Conservation (phyloP, 2,888 invertebrate genomes). For the Nomada ferruginata region DNA sequence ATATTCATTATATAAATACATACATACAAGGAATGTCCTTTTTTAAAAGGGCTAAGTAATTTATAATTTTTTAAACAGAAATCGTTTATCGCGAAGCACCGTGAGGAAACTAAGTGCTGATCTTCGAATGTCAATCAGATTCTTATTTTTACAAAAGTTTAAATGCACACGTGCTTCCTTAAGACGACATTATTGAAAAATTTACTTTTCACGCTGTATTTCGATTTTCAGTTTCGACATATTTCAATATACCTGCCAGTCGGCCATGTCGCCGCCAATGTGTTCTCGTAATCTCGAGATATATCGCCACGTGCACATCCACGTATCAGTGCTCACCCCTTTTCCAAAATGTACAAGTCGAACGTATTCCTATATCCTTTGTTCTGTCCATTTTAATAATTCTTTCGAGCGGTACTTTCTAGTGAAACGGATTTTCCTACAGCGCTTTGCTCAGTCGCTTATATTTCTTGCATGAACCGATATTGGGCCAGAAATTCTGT, state of each 20-base stretch:
- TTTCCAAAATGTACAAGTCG: slow-evolving; percentile 51
- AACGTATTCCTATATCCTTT: slow-evolving; percentile 47
- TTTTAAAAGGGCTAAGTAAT: too few species aligned
- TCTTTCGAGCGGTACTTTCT: slow-evolving; percentile 29
- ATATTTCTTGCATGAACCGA: slow-evolving; percentile 3
- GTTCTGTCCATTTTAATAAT: slow-evolving; percentile 68
- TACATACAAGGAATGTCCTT: too few species aligned
- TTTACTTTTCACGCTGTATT: slow-evolving; percentile 49
- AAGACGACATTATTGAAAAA: slow-evolving; percentile 66
- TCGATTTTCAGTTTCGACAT: slow-evolving; percentile 54
- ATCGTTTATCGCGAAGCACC: too few species aligned
- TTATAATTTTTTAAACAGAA: too few species aligned
- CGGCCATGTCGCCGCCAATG: slow-evolving; percentile 62
- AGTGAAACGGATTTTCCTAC: slow-evolving; percentile 10
- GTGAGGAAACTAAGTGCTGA: not conserved
- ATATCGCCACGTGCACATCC: slow-evolving; percentile 61
- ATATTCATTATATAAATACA: too few species aligned
- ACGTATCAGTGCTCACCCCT: slow-evolving; percentile 43
- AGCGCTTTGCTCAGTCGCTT: not conserved
- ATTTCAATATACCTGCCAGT: slow-evolving; percentile 68
- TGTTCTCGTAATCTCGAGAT: slow-evolving; percentile 70
- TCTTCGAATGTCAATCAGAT: not conserved
- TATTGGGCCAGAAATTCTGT: not conserved
- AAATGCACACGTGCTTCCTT: slow-evolving; percentile 10
- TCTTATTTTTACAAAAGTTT: not conserved